Base-by-base conservation (phyloP, 2,113 vertebrate species). In the Pantherophis guttatus region DNA sequence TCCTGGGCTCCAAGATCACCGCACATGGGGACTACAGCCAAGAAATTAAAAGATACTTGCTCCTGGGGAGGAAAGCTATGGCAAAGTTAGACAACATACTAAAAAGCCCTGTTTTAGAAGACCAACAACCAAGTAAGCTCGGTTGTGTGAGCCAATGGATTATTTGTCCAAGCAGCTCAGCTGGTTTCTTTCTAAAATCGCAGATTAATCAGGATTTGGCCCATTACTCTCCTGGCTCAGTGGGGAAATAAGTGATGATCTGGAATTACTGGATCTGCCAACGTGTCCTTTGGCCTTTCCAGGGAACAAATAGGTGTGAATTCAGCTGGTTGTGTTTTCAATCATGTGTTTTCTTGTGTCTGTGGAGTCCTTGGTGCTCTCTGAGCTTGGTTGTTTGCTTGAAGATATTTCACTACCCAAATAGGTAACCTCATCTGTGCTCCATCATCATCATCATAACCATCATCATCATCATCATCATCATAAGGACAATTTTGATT, bases 61-160 rank as follows among this genome's bases (percentile, higher is more conserved):
- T 50, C 48, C 48, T 50, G 48, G 48, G 48, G 48, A 8, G 6
- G 48, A 50, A 50, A 8, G 48, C 48, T 50, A 50, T 50, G 48
- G 48, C 48, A 50, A 50, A 50, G 48, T 50, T 50, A 50, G 48
- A 50, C 6, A 50, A 7, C 48, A 50, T 50, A 7, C 48, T 50
- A 50, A 50, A 50, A 50, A 50, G 48, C 59, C 5, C 8, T 54
- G 88, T 70, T 93, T 55, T 44, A 0, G 0, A 93, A n/a, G 75
- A 54, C 75, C 0, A 0, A 1, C 2, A 17, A 17, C 0, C 0
- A 39, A 12, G 29, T 55, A 29, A 87, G n/a, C 53, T 65, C 91
- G 50, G 57, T 53, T 53, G 86, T 29, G 7, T 19, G 0, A 4
- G 57, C 87, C 44, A 58, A 33, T 0, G 44, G 50, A 44, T 1